Evolutionary conservation across 1,140 invertebrate genomes (phyloP).

Genomic region (Zaprionus vittiger): DNA sequence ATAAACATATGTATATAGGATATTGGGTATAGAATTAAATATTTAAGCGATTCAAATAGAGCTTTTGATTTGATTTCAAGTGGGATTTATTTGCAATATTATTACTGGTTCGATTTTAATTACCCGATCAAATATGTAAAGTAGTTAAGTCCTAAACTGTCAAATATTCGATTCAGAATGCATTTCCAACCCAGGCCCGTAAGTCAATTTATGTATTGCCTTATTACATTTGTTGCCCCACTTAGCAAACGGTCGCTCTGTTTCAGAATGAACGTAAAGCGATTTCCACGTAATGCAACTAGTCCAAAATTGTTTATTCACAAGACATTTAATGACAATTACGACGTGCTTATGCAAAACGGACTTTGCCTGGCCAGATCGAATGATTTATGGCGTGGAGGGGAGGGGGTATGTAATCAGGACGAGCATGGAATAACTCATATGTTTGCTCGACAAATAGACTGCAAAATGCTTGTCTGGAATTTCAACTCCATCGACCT

Average conservation of each 20-base stretch:
- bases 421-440: conserved; percentile 1
- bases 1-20: not conserved
- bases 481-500: conserved; percentile 34
- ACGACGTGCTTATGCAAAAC: conserved; percentile 4
- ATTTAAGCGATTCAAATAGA: not conserved
- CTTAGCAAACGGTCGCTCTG: not conserved
- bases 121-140: not conserved
- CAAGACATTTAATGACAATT: conserved; percentile 17
- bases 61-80: conserved; percentile 1
- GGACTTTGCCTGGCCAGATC: not conserved
- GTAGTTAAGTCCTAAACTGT: not conserved
- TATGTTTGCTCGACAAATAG: conserved; percentile 7
- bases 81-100: conserved; percentile 2
- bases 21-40: not conserved
- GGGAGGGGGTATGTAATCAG: not conserved
- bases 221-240: not conserved
- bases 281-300: conserved; percentile 9
- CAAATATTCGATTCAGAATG: not conserved
- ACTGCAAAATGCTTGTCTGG: conserved; percentile 12
- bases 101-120: not conserved
- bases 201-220: not conserved
- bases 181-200: not conserved
- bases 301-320: conserved; percentile 11
- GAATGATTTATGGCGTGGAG: not conserved
- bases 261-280: not conserved